A percentile compares a stretch with the other conserved stretches of the same genome.
Evolutionary conservation across 2,797 vertebrate species (phyloP).

Genomic region (Pipistrellus nathusii): DNA sequence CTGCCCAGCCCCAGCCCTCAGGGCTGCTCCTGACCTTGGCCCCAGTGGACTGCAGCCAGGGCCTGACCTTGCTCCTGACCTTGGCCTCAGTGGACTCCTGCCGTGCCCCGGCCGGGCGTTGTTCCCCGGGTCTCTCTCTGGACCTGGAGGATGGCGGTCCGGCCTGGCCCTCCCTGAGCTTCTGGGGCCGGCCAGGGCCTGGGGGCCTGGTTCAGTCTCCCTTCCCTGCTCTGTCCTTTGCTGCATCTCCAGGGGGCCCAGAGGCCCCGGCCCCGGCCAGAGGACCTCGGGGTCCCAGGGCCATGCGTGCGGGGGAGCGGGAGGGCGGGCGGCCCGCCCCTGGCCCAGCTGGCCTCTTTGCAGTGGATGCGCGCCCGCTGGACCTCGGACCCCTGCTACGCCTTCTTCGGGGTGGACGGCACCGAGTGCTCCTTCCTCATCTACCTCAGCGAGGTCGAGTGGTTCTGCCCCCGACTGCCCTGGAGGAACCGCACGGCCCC

Average conservation of each 20-base stretch:
- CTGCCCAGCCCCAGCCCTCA: no score
- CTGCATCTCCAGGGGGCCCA: neutral
- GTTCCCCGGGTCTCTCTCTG: rapidly evolving
- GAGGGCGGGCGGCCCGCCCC: rapidly evolving
- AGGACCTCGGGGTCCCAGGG: neutral
- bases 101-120: neutral
- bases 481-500: constrained; percentile 93
- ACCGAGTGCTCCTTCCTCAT: constrained; percentile 98
- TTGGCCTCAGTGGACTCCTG: no score
- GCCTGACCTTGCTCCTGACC: no score
- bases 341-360: constrained; percentile 48
- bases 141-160: neutral
- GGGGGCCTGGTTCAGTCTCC: neutral
- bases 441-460: constrained; percentile 98
- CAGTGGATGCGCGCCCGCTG: constrained; percentile 99
- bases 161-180: neutral
- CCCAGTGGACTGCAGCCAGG: neutral
- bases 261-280: neutral
- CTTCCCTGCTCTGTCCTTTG: neutral
- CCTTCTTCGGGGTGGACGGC: constrained; percentile 97
- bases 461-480: constrained; percentile 95
- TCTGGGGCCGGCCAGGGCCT: neutral
- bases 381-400: constrained; percentile 98
- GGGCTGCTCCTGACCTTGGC: neutral
- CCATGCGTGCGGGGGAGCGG: rapidly evolving